Base-by-base conservation (phyloP, 2,113 vertebrate genomes). In the Nematolebias whitei region DNA sequence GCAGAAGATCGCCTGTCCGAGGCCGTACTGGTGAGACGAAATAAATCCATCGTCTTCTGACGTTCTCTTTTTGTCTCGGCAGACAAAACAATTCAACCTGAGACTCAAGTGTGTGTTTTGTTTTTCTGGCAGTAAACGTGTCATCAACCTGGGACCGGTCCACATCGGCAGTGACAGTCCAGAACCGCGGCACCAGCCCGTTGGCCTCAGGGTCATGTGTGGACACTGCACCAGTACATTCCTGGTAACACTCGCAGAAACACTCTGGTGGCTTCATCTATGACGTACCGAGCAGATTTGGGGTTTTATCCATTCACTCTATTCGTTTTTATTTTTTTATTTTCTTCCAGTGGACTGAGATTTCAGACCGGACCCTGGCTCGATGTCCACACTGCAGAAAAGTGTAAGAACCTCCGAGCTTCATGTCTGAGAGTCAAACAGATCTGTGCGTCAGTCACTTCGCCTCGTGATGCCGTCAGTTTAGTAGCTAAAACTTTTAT, bases 381-480 rank as follows among this genome's bases (percentile, higher is more conserved):
- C 91, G 94, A 41, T 96, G 95, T 84, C 95, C 95, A 2, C 94
- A 95, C 88, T 96, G 95, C 89, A 84, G 92, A 20, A 95, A 95
- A 92, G 94, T 96, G 95, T 96, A 84, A 92, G 80, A 57, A 38
- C 57, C 14, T 52, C 44, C 18, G 4, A 8, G 2, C 2, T 12
- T 54, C n/a, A n/a, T n/a, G n/a, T 49, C 45, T 61, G 4, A 18
- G 19, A 66, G 1, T 20, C 2, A 6, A 29, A 29, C 26, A 29
- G 26, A n/a, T n/a, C 19, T 38, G n/a, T 22, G 16, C 4, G 13
- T 49, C 22, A 15, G 8, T 32, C 9, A 19, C 32, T 39, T 29
- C n/a, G n/a, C n/a, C n/a, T n/a, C n/a, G n/a, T n/a, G n/a, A n/a
- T n/a, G n/a, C n/a, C n/a, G n/a, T n/a, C n/a, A n/a, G n/a, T n/a